phyloP scores from a whole-genome alignment of 1,140 invertebrate genomes.

The Drosophila subpulchrella region DNA sequence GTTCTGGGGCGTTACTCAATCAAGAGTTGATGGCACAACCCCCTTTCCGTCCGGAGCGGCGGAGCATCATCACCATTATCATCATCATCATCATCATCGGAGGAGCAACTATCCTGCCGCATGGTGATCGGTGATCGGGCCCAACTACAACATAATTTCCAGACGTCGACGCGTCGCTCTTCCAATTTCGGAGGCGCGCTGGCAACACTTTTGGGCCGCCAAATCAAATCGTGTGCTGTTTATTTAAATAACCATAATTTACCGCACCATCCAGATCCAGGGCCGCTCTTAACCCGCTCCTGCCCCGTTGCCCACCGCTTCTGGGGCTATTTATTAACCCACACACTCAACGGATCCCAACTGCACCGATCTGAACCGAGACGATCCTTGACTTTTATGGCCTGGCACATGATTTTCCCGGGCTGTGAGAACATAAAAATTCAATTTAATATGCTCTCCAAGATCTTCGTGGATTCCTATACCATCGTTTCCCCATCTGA shows the following conservation, averaged over 20 bases:
- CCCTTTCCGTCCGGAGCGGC: constrained; percentile 30
- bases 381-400: constrained; percentile 61
- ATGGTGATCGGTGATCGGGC: constrained; percentile 29
- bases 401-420: constrained; percentile 66
- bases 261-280: constrained; percentile 47
- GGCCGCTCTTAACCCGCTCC: constrained; percentile 1
- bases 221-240: constrained; percentile 85
- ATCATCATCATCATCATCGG: constrained; percentile 20
- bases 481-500: constrained; percentile 1
- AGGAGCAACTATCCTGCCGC: constrained; percentile 21
- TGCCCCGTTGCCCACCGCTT: constrained; percentile 10
- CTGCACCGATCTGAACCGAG: constrained; percentile 5
- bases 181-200: constrained; percentile 73
- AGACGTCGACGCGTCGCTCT: constrained; percentile 48
- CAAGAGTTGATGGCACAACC: constrained; percentile 82
- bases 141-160: constrained; percentile 77
- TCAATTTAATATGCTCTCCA: constrained; percentile 74
- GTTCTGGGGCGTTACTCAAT: constrained; percentile 80
- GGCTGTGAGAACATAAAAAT: constrained; percentile 80
- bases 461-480: constrained; percentile 23
- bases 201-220: constrained; percentile 75
- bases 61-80: constrained; percentile 34
- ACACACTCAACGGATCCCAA: constrained; percentile 31
- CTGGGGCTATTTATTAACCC: constrained; percentile 75
- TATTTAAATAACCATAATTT: constrained; percentile 85